A percentile compares a stretch with the other conserved stretches of the same genome.
Conservation (phyloP, 2,113 vertebrate species). For the Pholis gunnellus region DNA sequence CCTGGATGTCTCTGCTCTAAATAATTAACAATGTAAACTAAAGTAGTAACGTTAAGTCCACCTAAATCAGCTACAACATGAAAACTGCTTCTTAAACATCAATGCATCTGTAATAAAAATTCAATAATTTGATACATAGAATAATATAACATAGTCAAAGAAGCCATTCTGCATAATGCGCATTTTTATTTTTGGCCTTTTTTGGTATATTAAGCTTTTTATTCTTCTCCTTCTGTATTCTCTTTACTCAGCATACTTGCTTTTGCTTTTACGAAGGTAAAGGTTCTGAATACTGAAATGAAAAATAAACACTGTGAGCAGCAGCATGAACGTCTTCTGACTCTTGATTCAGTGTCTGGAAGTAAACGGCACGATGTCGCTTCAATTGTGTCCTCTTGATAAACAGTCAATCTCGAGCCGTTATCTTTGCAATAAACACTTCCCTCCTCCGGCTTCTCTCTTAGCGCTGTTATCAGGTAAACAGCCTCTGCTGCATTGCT, state of each 20-base stretch:
- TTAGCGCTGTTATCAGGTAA: constrained; percentile 17
- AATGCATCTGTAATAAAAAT: no score
- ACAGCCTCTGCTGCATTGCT: constrained; percentile 16
- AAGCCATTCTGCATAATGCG: no score
- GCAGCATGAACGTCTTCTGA: background rate
- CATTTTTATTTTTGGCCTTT: no score
- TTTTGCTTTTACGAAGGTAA: background rate
- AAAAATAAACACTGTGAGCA: background rate
- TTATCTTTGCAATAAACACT: constrained; percentile 31
- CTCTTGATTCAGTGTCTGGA: background rate
- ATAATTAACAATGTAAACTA: no score
- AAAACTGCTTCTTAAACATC: no score
- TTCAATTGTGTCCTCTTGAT: constrained; percentile 21
- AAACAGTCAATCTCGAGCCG: constrained; percentile 19
- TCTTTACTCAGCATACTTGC: background rate
- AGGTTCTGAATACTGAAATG: background rate
- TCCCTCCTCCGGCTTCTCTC: constrained; percentile 3
- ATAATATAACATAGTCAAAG: no score
- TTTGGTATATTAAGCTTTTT: no score
- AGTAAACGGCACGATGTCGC: background rate
- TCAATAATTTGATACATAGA: no score
- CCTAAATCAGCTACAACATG: no score
- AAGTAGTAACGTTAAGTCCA: no score
- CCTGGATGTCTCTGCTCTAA: no score
- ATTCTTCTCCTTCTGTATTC: background rate